phyloP scores from a whole-genome alignment of 2,888 invertebrate species.

The Drosophila nr. perissopoda region DNA sequence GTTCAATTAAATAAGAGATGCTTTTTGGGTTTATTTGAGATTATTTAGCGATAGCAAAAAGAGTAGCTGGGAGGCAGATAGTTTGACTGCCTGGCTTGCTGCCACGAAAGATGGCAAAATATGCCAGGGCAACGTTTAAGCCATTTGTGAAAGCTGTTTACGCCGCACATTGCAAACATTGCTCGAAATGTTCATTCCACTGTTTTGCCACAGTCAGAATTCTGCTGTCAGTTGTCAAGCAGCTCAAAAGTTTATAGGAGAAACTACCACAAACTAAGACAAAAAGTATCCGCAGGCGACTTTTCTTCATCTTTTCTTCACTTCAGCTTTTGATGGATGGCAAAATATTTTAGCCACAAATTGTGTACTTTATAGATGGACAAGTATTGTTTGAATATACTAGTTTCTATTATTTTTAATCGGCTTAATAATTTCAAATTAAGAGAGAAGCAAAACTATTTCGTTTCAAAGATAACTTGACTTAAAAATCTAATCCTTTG shows the following conservation, averaged over 20 bases:
- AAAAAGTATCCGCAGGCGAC: conserved; percentile 27
- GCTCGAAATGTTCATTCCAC: conserved; percentile 15
- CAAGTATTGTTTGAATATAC: not conserved
- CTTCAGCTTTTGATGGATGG: not conserved
- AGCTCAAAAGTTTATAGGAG: conserved; percentile 30
- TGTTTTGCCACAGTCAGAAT: conserved; percentile 20
- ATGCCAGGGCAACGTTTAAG: conserved; percentile 46
- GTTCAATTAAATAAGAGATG: not conserved
- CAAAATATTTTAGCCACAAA: conserved; percentile 11
- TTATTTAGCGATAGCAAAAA: not conserved
- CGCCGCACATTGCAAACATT: conserved; percentile 43
- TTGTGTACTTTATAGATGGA: conserved; percentile 1
- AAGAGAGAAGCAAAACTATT: not conserved
- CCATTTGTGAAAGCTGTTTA: conserved; percentile 54
- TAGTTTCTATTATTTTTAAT: not conserved
- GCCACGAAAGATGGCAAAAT: conserved; percentile 52
- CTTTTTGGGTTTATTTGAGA: not conserved
- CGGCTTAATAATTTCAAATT: not conserved
- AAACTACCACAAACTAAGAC: conserved; percentile 16
- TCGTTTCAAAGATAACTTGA: not conserved
- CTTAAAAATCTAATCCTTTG: not conserved
- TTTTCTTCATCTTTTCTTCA: not conserved
- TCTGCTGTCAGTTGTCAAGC: conserved; percentile 38
- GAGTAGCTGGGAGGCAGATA: conserved; percentile 22
- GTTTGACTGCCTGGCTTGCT: conserved; percentile 40